Base-by-base conservation (phyloP, 2,797 vertebrate species). In the Zenarchopterus dispar region DNA sequence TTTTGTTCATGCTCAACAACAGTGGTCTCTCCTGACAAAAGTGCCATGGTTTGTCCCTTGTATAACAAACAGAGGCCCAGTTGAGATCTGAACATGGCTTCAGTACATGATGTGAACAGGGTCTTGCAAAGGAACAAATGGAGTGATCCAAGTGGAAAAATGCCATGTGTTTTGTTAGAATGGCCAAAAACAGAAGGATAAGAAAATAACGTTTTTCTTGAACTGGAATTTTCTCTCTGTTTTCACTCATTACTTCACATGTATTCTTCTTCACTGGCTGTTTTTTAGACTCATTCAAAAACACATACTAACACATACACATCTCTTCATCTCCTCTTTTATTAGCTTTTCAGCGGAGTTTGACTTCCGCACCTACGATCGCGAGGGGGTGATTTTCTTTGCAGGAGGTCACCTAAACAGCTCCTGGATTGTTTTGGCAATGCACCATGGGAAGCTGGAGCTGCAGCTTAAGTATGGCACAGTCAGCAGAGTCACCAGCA, bases 371-470 rank as follows among this genome's bases (percentile, higher is more conserved):
- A 97, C 97, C 43, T 98, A 94, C 45, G 97, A 99, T 82, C 89
- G 92, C 0, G 97, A 99, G 85, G 97, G 97, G 10, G 94, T 98
- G 66, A 94, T 99, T 85, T 96, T 99, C 92, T 99, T 98, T 65
- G 97, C 97, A 1, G 97, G 97, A 70, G 97, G 97, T 77, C 96
- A 92, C 84, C 85, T 90, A 43, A 94, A 96, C 82, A 96, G 94
- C 89, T 95, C 95, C 42, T 99, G 97, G 97, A 94, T 99, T 0
- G 94, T 98, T 17, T 86, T 99, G 67, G 95, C 94, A 50, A 84
- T 99, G 82, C 94, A 97, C 70, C 89, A 93, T 0, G 98, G 98
- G 69, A 95, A 90, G 61, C 92, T 99, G 18, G 96, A 99, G 82
- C 90, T 99, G 77, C 98, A 99, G 90, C 90, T 99, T 42, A 96